Evolutionary conservation across 2,888 invertebrate species (phyloP).

Genomic region (Smittia sp.): DNA sequence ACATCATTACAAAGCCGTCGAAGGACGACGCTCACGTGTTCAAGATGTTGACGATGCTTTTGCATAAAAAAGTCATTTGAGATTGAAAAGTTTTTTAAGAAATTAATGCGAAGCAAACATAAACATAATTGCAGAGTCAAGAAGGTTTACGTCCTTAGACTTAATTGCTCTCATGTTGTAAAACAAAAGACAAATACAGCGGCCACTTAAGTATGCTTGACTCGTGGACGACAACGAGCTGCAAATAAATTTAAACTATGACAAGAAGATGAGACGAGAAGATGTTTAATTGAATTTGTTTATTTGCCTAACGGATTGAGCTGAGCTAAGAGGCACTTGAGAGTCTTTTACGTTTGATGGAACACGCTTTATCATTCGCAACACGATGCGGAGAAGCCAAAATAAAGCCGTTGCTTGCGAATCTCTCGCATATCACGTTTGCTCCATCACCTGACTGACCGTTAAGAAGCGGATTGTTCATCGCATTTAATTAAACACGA

Average conservation of each 20-base stretch:
- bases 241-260: no score
- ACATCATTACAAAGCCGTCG: no score
- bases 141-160: no score
- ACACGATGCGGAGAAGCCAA: slow-evolving; percentile 33
- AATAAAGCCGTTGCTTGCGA: slow-evolving; percentile 26
- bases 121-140: no score
- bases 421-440: slow-evolving; percentile 6
- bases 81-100: no score
- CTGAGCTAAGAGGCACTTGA: not conserved
- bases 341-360: slow-evolving; percentile 1
- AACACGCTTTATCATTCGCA: slow-evolving; percentile 30
- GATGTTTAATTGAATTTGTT: slow-evolving; percentile 29
- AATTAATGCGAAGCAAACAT: no score
- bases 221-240: no score
- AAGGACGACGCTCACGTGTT: no score
- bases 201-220: no score
- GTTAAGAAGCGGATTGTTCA: slow-evolving; percentile 7
- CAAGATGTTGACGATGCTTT: no score
- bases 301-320: slow-evolving; percentile 33
- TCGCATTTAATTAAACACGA: slow-evolving; percentile 8
- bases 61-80: no score
- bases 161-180: not conserved
- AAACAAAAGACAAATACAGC: not conserved
- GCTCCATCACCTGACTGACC: slow-evolving; percentile 1
- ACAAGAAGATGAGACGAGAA: not conserved